Conservation (phyloP, 35 echinoderm and acorn worm species). For the Diadema setosum region DNA sequence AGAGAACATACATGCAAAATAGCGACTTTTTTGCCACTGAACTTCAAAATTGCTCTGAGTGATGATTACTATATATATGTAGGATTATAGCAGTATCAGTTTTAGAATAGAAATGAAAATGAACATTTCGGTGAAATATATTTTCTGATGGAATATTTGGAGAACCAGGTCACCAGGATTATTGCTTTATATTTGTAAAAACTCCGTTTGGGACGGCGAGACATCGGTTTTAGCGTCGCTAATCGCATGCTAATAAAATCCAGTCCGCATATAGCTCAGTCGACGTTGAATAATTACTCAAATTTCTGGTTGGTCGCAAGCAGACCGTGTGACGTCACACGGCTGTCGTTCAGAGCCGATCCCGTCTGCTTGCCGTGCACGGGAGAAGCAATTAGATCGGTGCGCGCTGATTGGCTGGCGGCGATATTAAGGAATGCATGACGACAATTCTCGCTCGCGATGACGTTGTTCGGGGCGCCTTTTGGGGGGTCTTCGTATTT, state of each 20-base stretch:
- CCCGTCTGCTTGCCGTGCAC: constrained; percentile 1
- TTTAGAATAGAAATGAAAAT: no score
- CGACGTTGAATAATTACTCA: constrained; percentile 35
- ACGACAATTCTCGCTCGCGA: constrained; percentile 27
- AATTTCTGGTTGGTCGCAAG: neutral
- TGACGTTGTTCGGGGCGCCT: constrained; percentile 22
- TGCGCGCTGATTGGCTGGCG: constrained; percentile 22
- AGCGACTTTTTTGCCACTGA: no score
- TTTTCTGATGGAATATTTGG: no score
- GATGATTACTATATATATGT: no score
- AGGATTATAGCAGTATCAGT: no score
- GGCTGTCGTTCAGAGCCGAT: neutral
- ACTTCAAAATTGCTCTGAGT: no score
- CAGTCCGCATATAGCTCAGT: neutral
- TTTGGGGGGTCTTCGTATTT: constrained; percentile 20
- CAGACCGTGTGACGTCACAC: constrained; percentile 15
- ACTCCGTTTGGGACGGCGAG: neutral
- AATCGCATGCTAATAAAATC: constrained; percentile 21
- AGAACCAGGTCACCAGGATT: no score
- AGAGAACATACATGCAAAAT: no score
- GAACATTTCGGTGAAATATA: no score
- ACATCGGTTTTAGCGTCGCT: neutral
- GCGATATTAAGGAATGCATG: constrained; percentile 34
- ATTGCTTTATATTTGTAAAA: no score
- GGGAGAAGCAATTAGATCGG: constrained; percentile 24